Evolutionary conservation across 2,888 invertebrate genomes (phyloP).

Genomic region (Branchellion lobata): DNA sequence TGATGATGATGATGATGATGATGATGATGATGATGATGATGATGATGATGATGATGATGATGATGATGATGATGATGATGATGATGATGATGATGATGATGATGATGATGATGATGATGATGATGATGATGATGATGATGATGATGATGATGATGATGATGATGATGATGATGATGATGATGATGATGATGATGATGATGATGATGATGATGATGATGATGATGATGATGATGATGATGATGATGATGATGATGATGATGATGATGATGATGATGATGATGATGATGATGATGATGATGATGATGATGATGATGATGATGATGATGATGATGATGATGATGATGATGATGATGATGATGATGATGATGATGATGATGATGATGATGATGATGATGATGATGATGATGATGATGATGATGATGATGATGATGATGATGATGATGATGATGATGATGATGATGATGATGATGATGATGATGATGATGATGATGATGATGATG

Average conservation of each 20-base stretch:
- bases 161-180: constrained; percentile 43
- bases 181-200: constrained; percentile 40
- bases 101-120: constrained; percentile 38
- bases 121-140: constrained; percentile 26
- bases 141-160: too few relatives aligned
- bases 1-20: constrained; percentile 42
- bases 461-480: constrained; percentile 40
- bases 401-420: constrained; percentile 43
- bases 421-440: constrained; percentile 40
- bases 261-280: constrained; percentile 40
- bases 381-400: constrained; percentile 40
- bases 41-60: constrained; percentile 36
- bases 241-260: constrained; percentile 43
- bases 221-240: constrained; percentile 40
- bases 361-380: constrained; percentile 43
- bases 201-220: constrained; percentile 43
- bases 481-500: constrained; percentile 43
- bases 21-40: constrained; percentile 38
- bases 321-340: constrained; percentile 43
- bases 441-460: constrained; percentile 43
- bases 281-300: constrained; percentile 43
- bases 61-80: constrained; percentile 36
- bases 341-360: constrained; percentile 40
- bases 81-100: constrained; percentile 40
- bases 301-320: constrained; percentile 40